Evolutionary conservation across 2,888 invertebrate genomes (phyloP), one percentile per base, ranked within the genome.

Genomic region (Halocaridina rubra): DNA sequence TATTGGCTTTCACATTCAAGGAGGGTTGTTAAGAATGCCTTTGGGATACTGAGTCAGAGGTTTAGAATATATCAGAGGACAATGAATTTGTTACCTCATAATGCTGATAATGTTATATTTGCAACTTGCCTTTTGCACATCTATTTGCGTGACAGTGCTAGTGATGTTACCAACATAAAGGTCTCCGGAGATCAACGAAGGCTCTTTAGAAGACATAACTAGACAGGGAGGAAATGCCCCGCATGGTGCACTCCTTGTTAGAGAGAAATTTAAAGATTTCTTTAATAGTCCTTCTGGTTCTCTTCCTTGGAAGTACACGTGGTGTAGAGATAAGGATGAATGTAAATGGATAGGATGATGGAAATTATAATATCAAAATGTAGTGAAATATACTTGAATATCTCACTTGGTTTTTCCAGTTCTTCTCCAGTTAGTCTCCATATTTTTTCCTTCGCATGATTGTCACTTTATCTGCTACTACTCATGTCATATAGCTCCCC

Each of bases 1-100:
- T 72, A n/a, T 72, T 33, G 30, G 16, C 32, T 30, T 22, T 72
- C 72, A 72, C 39, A 39, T 72, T 32, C 72, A 72, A 72, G 72
- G 72, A 22, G 32, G n/a, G 72, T 32, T 72, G 8, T 72, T 16
- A 39, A 72, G 19, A 72, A 32, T 19, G 33, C 72, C 72, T 32
- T 7, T 7, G 72, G 72, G 7, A 72, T 32, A 16, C 3, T 72
- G 72, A 72, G 8, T 22, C 30, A 72, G n/a, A 72, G 33, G 3
- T 30, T 30, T 72, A 10, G 30, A 72, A 29, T 32, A 72, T 32
- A 72, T 24, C 72, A 72, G 5, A 22, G 32, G 24, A 16, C 72
- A 3, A 13, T 72, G 3, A 32, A 32, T 22, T 72, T 29, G 5
- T 29, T 72, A 29, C 32, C 72, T 19, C 33, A 72, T 72, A 72